Evolutionary conservation across 2,113 vertebrate genomes (phyloP).

Genomic region (Archilochus colubris): DNA sequence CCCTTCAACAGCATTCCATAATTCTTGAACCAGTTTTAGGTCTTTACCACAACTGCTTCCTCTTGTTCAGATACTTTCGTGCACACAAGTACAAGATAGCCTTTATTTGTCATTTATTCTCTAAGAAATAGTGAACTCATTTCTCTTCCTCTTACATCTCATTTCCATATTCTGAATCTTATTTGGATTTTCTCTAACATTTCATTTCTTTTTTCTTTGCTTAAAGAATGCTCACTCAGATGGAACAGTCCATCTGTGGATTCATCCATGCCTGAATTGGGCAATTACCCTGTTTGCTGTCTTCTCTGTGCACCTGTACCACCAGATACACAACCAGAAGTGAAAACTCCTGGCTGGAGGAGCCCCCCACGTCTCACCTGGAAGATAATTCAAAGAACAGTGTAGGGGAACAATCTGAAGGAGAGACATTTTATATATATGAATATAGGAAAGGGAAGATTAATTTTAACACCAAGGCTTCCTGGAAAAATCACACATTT

Average conservation of each 20-base stretch:
- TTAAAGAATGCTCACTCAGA: not conserved
- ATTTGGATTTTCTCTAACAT: not conserved
- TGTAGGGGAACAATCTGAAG: not conserved
- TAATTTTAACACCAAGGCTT: not conserved
- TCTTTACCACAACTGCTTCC: not conserved
- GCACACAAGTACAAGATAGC: not conserved
- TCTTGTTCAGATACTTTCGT: not conserved
- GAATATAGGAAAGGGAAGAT: not conserved
- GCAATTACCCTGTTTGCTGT: not conserved
- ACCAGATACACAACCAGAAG: not conserved
- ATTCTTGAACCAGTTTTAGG: not conserved
- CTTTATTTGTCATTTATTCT: not conserved
- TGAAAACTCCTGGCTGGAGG: not conserved
- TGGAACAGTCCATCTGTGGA: not conserved
- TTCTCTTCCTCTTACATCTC: not conserved
- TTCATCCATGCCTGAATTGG: not conserved
- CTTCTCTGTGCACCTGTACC: not conserved
- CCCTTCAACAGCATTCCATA: not conserved
- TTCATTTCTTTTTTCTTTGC: not conserved
- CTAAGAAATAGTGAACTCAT: not conserved
- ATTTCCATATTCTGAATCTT: not conserved
- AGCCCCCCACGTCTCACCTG: not conserved
- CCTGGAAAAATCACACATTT: not conserved
- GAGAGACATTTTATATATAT: not conserved
- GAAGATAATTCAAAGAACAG: not conserved